A percentile compares a stretch with the other conserved stretches of the same genome.
These are phyloP conservation scores for Dioctria rufipes DNA, from an alignment of 2,888 invertebrate species.

Conservation along the genomic window DNA sequence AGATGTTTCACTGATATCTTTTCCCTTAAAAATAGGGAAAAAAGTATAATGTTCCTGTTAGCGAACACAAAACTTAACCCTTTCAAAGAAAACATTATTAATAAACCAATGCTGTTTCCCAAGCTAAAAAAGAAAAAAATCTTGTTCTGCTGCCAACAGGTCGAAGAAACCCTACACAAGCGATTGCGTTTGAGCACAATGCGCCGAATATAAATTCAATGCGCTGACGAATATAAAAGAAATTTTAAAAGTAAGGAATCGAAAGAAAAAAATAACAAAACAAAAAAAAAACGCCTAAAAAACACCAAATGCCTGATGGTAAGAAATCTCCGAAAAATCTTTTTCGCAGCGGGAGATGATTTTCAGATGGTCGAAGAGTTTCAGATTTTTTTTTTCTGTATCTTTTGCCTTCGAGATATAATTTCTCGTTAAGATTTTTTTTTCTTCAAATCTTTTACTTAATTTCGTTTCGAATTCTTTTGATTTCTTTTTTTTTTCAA, in stretches of 20 bases:
- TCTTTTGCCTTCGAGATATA: conserved; percentile 42
- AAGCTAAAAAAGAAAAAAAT: background rate
- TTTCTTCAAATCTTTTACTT: conserved; percentile 47
- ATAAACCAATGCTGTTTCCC: too few relatives aligned
- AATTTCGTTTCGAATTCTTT: conserved; percentile 40
- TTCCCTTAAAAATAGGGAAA: too few relatives aligned
- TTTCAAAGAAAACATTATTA: too few relatives aligned
- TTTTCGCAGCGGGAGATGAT: conserved; percentile 59
- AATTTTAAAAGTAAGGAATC: conserved; percentile 41
- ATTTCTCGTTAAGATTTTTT: conserved; percentile 49
- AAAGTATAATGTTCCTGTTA: too few relatives aligned
- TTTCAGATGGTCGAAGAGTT: conserved; percentile 57
- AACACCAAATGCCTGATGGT: conserved; percentile 47
- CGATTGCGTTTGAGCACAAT: conserved; percentile 11
- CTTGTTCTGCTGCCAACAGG: conserved; percentile 17
- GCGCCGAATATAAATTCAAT: conserved; percentile 29
- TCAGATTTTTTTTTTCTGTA: conserved; percentile 46
- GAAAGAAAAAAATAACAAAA: too few relatives aligned
- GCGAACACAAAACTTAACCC: too few relatives aligned
- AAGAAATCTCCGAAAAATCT: conserved; percentile 52
- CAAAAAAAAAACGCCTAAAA: conserved; percentile 15
- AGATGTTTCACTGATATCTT: too few relatives aligned
- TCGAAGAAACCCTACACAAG: background rate
- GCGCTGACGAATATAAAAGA: conserved; percentile 40
- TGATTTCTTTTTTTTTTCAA: conserved; percentile 33